phyloP scores from a whole-genome alignment of 2,113 vertebrate genomes.

The Mus pahari region DNA sequence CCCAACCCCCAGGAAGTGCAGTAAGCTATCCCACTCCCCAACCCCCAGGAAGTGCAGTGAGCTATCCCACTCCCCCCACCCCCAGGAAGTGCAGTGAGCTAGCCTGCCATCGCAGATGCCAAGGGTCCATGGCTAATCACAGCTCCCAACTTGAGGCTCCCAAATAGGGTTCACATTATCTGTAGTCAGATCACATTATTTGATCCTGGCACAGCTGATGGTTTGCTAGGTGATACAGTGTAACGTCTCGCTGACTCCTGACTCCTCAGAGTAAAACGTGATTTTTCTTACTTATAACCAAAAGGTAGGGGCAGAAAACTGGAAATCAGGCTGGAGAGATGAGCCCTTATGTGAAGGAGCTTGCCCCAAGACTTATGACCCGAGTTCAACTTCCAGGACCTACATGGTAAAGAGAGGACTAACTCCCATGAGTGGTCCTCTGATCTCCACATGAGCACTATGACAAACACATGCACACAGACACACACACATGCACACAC shows the following conservation, averaged over 20 bases:
- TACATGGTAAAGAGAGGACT: too few species aligned
- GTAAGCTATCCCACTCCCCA: background rate
- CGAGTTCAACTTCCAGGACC: background rate
- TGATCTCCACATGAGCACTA: background rate
- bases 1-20: background rate
- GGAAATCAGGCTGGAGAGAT: background rate
- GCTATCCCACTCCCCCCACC: background rate
- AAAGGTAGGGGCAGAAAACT: background rate
- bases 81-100: background rate
- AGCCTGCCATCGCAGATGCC: background rate
- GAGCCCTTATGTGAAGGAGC: too few species aligned
- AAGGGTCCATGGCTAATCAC: background rate
- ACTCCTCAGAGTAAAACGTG: background rate
- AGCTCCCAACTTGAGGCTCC: accelerated
- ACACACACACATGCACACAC: too few species aligned
- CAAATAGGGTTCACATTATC: background rate
- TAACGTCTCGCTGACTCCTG: background rate
- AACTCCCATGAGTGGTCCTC: background rate
- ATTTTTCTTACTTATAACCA: background rate
- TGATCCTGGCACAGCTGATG: background rate
- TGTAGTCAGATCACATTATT: too few species aligned
- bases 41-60: too few species aligned
- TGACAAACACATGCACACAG: background rate
- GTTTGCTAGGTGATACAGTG: background rate
- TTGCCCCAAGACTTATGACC: background rate